phyloP scores from a whole-genome alignment of 2,797 vertebrate species.

The Psittacula echo region DNA sequence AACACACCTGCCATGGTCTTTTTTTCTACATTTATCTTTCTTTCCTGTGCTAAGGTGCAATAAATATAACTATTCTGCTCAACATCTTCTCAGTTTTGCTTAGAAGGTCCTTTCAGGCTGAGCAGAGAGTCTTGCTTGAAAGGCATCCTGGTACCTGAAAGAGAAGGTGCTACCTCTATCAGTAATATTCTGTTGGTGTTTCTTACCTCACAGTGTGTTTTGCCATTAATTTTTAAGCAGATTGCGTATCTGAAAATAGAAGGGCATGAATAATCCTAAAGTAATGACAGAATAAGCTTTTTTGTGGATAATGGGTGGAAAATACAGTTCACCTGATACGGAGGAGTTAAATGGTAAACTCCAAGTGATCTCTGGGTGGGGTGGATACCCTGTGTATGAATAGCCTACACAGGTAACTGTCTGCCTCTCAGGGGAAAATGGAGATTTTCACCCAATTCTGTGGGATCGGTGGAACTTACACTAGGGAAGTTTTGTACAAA shows the following conservation, averaged over 20 bases:
- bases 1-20: neutral
- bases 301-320: neutral
- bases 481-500: neutral
- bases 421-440: neutral
- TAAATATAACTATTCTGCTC: neutral
- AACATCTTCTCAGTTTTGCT: neutral
- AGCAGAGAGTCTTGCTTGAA: neutral
- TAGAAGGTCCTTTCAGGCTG: neutral
- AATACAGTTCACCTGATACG: neutral
- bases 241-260: neutral
- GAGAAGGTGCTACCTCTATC: neutral
- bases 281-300: neutral
- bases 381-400: neutral
- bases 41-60: neutral
- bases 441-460: neutral
- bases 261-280: neutral
- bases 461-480: neutral
- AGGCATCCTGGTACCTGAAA: neutral
- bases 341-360: neutral
- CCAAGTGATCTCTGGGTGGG: neutral
- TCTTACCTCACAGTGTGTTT: neutral
- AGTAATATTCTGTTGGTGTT: neutral
- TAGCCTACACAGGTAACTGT: neutral
- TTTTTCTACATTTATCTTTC: neutral
- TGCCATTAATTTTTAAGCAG: neutral